phyloP scores from a whole-genome alignment of 2,113 vertebrate species.

The Ptilorrhoa leucosticta region DNA sequence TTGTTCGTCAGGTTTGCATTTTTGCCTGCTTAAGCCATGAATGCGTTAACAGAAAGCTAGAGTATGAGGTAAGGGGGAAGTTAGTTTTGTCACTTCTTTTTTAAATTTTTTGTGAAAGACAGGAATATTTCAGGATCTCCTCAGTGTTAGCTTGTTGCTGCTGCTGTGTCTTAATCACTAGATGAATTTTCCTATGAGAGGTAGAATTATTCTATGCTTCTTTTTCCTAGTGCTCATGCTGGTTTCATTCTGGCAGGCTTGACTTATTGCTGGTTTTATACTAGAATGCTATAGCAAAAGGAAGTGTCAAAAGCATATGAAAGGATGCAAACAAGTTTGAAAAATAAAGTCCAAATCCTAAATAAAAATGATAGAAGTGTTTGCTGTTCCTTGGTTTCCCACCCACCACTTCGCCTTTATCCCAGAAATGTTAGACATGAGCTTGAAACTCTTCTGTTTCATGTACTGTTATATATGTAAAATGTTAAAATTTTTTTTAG shows the following conservation, averaged over 20 bases:
- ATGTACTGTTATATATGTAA: constrained; percentile 58
- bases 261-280: constrained; percentile 56
- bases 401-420: neutral
- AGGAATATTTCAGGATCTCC: neutral
- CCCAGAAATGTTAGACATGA: neutral
- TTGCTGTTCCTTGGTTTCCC: constrained; percentile 20
- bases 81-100: neutral
- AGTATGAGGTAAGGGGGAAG: neutral
- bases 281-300: neutral
- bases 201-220: neutral
- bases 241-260: constrained; percentile 63
- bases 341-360: constrained; percentile 21
- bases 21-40: neutral
- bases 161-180: neutral
- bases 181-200: neutral
- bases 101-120: neutral
- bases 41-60: neutral
- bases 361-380: neutral
- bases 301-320: neutral
- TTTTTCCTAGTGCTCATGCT: neutral
- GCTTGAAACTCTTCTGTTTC: constrained; percentile 54
- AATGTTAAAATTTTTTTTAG: constrained; percentile 55
- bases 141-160: neutral
- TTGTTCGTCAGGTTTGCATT: neutral
- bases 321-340: neutral